phyloP scores from a whole-genome alignment of 2,888 invertebrate genomes.

The Melikaiella ostensackeni region DNA sequence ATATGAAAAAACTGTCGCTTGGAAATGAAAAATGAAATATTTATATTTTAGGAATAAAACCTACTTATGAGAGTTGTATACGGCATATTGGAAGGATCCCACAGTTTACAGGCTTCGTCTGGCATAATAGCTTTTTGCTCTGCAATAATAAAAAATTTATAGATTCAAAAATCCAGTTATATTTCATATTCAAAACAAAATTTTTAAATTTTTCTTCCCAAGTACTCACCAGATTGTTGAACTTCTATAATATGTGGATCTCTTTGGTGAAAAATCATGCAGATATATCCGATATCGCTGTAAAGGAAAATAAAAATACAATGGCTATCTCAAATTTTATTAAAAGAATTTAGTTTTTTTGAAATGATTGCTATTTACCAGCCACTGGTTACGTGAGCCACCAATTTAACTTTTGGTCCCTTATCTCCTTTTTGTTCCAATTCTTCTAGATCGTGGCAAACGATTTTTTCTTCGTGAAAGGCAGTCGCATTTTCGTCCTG shows the following conservation, averaged over 20 bases:
- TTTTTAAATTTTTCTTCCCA: neutral
- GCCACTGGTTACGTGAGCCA: conserved; percentile 87
- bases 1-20: neutral
- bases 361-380: conserved; percentile 80
- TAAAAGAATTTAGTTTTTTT: neutral
- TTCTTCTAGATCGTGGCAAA: conserved; percentile 71
- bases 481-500: conserved; percentile 72
- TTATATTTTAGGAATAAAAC: conserved; percentile 58
- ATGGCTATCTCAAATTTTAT: neutral
- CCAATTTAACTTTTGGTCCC: conserved; percentile 81
- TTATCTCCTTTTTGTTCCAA: conserved; percentile 67
- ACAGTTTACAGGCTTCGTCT: conserved; percentile 83
- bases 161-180: conserved; percentile 25
- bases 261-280: conserved; percentile 86
- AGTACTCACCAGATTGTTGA: conserved; percentile 80
- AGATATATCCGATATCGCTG: conserved; percentile 89
- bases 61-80: conserved; percentile 85
- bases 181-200: neutral
- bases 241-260: conserved; percentile 86
- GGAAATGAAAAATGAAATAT: neutral
- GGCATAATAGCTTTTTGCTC: conserved; percentile 77
- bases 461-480: conserved; percentile 72
- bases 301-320: conserved; percentile 65
- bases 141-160: conserved; percentile 35
- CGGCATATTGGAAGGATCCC: conserved; percentile 78